Percentiles rank a stretch among this genome's conserved stretches.
Evolutionary conservation across 2,113 vertebrate genomes (phyloP).

Genomic region (Pica pica): DNA sequence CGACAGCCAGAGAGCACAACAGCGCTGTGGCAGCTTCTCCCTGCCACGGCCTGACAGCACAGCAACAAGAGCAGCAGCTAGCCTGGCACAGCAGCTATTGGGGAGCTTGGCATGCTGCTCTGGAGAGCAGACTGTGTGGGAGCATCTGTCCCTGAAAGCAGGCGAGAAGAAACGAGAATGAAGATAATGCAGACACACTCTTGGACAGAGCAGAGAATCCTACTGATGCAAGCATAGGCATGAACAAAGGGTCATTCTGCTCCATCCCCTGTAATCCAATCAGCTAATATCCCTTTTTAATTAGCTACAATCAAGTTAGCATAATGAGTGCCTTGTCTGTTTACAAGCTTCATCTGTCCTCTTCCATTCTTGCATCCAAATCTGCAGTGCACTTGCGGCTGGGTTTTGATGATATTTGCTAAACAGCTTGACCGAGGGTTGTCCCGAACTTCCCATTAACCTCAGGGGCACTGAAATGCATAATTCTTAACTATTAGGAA

Average conservation of each 20-base stretch:
- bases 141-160: conserved; percentile 29
- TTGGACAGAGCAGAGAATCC: conserved; percentile 28
- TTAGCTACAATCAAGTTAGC: conserved; percentile 59
- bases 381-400: background rate
- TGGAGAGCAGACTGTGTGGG: background rate
- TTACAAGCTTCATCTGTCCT: conserved; percentile 48
- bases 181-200: background rate
- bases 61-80: background rate
- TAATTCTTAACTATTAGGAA: background rate
- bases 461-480: background rate
- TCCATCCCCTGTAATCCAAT: conserved; percentile 62
- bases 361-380: conserved; percentile 21
- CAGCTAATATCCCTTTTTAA: conserved; percentile 62
- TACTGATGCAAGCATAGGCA: conserved; percentile 28
- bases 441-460: background rate
- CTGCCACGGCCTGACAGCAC: background rate
- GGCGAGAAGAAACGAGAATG: background rate
- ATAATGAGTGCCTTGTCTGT: conserved; percentile 43
- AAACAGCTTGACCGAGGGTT: background rate
- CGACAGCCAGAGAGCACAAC: background rate
- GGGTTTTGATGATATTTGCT: background rate
- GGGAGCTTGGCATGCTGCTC: background rate
- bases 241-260: conserved; percentile 60
- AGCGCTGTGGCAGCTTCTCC: background rate
- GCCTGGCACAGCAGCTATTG: background rate